A percentile compares a stretch with the other conserved stretches of the same genome.
phyloP scores from a whole-genome alignment of 2,888 invertebrate species.

The Conomelus anceps region DNA sequence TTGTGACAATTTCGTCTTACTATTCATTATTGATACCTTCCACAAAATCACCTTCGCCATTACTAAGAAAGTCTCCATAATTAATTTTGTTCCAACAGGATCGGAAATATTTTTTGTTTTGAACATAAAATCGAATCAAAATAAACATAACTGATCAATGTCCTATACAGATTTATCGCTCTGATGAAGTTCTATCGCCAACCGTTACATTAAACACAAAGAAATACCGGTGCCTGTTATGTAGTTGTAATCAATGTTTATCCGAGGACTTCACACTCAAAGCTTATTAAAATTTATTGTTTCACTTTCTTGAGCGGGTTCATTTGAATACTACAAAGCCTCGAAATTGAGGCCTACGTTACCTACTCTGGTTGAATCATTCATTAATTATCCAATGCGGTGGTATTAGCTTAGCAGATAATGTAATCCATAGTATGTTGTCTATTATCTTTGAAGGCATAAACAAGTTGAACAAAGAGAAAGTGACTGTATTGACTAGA shows the following conservation, averaged over 20 bases:
- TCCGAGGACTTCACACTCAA: not conserved
- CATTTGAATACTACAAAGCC: not conserved
- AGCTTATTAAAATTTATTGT: not conserved
- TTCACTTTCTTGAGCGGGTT: not conserved
- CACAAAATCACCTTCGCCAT: too few species aligned
- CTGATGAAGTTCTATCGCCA: too few species aligned
- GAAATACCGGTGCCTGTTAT: not conserved
- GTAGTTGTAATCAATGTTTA: not conserved
- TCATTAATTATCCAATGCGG: not conserved
- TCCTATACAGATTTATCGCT: too few species aligned
- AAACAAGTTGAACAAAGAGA: not conserved
- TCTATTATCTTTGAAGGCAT: not conserved
- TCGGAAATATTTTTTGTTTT: too few species aligned
- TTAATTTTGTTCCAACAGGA: too few species aligned
- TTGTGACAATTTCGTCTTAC: too few species aligned
- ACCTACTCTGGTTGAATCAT: not conserved
- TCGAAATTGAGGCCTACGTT: not conserved
- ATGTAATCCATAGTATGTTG: not conserved
- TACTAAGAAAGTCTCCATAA: too few species aligned
- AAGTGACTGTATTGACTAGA: not conserved
- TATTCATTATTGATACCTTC: too few species aligned
- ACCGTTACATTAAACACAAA: too few species aligned
- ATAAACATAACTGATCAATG: too few species aligned
- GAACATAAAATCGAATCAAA: too few species aligned
- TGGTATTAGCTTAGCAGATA: not conserved